Evolutionary conservation across 2,797 vertebrate species (phyloP).

Genomic region (Sphenopsis melanotis): DNA sequence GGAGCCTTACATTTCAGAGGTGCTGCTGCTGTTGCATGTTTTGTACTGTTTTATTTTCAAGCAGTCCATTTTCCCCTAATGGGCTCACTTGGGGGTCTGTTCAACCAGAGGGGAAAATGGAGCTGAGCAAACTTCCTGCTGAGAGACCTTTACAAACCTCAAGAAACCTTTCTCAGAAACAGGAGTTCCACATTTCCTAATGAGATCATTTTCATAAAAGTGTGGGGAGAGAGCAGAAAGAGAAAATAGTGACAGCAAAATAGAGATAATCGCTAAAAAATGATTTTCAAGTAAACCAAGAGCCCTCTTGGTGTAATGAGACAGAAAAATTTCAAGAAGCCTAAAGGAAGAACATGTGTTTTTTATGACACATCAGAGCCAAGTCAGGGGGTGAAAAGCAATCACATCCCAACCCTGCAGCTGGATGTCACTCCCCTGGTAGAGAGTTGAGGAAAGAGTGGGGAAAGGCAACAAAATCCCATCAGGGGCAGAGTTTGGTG

Average conservation of each 20-base stretch:
- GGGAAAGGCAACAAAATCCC: not conserved
- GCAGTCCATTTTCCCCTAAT: not conserved
- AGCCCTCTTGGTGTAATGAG: conserved; percentile 25
- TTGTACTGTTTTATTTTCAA: not conserved
- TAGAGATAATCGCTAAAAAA: conserved; percentile 29
- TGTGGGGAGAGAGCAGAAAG: not conserved
- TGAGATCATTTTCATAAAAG: conserved; percentile 36
- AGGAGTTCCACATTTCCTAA: conserved; percentile 7
- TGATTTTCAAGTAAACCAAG: conserved; percentile 5
- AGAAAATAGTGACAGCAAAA: conserved; percentile 11
- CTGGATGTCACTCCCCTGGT: not conserved
- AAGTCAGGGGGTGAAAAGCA: not conserved
- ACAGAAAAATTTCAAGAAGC: not conserved
- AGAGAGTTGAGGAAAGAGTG: not conserved
- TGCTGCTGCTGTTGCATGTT: not conserved
- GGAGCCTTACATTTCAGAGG: not conserved
- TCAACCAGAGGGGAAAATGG: not conserved
- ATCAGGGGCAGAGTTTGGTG: not conserved
- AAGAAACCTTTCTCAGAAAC: not conserved
- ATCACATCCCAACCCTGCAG: not conserved
- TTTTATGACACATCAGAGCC: not conserved
- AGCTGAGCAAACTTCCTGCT: not conserved
- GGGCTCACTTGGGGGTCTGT: not conserved
- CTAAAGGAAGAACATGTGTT: not conserved
- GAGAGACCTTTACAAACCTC: conserved; percentile 46